Evolutionary conservation across 92 coral and sea anemone genomes (phyloP).

Genomic region (Umimayanthus chanpuru): DNA sequence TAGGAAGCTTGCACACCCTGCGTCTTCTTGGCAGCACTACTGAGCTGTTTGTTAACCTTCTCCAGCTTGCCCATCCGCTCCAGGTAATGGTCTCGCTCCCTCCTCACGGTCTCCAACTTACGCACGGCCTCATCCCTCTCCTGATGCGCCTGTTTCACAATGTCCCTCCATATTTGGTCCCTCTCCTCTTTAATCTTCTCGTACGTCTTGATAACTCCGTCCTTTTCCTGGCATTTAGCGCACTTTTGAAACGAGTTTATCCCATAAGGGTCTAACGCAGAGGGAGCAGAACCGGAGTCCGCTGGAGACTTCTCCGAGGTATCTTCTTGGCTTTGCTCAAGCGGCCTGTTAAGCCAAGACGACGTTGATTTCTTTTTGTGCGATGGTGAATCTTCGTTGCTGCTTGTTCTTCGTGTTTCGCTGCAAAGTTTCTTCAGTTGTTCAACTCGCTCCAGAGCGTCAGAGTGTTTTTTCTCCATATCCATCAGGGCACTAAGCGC

Average conservation of each 20-base stretch:
- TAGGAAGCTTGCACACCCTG: too few species aligned
- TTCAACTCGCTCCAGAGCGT: slow-evolving; percentile 64
- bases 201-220: slow-evolving; percentile 40
- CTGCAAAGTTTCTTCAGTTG: slow-evolving; percentile 42
- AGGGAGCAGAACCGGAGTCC: not conserved
- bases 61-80: slow-evolving; percentile 79
- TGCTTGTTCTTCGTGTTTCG: slow-evolving; percentile 16
- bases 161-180: slow-evolving; percentile 72
- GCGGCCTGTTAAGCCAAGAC: slow-evolving; percentile 40
- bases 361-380: slow-evolving; percentile 22
- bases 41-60: slow-evolving; percentile 68
- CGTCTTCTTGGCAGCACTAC: slow-evolving; percentile 46
- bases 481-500: slow-evolving; percentile 90
- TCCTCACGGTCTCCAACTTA: slow-evolving; percentile 75
- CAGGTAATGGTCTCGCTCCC: slow-evolving; percentile 72
- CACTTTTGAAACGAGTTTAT: slow-evolving; percentile 23
- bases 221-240: slow-evolving; percentile 33
- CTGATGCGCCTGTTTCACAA: slow-evolving; percentile 68
- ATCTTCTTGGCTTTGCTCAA: slow-evolving; percentile 27
- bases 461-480: slow-evolving; percentile 76
- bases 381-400: not conserved
- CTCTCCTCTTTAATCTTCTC: slow-evolving; percentile 57
- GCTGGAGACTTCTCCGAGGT: not conserved
- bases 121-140: slow-evolving; percentile 78
- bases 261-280: slow-evolving; percentile 5